Percentiles rank a stretch among this genome's conserved stretches.
These are phyloP conservation scores for Setipinna tenuifilis DNA, from an alignment of 2,797 vertebrate species.

Conservation along the genomic window DNA sequence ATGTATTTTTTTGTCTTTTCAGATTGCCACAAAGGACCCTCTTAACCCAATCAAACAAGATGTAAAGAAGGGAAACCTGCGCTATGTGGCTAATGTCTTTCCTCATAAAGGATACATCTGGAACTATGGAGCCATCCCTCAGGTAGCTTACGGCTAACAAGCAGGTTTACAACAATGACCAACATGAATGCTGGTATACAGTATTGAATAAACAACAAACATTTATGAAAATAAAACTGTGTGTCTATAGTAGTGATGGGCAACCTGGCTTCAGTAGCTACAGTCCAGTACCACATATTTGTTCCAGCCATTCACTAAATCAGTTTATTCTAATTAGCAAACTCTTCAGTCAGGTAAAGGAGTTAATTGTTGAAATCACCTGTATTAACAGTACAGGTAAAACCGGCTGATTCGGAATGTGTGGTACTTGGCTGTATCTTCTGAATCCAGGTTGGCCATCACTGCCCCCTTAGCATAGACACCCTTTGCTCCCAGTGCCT, in stretches of 20 bases:
- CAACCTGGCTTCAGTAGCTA: too few species aligned
- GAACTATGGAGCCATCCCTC: constrained; percentile 98
- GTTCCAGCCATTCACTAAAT: too few species aligned
- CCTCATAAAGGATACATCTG: constrained; percentile 99
- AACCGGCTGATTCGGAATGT: too few species aligned
- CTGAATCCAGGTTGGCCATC: too few species aligned
- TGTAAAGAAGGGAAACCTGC: constrained; percentile 93
- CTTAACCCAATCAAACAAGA: constrained; percentile 98
- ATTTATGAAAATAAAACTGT: neutral
- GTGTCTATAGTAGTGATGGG: too few species aligned
- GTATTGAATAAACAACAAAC: neutral
- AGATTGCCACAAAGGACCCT: constrained; percentile 96
- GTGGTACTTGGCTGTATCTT: too few species aligned
- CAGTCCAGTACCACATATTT: too few species aligned
- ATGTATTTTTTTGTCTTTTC: constrained; percentile 46
- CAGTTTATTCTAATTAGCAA: too few species aligned
- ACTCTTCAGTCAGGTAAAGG: too few species aligned
- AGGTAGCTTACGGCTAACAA: constrained; percentile 72
- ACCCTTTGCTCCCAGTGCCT: neutral
- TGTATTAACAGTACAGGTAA: too few species aligned
- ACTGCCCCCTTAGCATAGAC: neutral
- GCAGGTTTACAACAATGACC: neutral
- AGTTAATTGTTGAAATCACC: too few species aligned
- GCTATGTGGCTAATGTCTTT: constrained; percentile 93
- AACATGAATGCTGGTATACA: neutral